These are phyloP conservation scores for Motacilla tschutschensis DNA, from an alignment of 2,113 vertebrate genomes.

Conservation along the genomic window DNA sequence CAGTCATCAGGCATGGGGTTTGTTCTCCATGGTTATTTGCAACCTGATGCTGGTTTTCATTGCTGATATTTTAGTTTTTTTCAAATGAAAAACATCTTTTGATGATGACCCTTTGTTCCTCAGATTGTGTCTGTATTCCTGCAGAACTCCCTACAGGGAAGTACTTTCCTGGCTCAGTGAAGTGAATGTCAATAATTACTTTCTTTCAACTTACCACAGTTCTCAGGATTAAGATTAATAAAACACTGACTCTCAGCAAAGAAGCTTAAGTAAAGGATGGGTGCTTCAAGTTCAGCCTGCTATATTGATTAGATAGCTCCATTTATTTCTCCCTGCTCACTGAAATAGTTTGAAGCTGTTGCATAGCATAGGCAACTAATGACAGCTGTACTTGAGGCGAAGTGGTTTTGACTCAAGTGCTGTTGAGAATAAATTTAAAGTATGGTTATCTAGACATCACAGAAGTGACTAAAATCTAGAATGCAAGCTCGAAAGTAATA, in stretches of 20 bases:
- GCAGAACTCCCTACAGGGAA: not conserved
- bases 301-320: conserved; percentile 9
- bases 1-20: rapidly evolving
- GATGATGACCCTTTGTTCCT: not conserved
- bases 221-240: conserved; percentile 33
- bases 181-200: not conserved
- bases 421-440: not conserved
- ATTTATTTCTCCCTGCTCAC: not conserved
- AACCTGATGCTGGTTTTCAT: not conserved
- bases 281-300: not conserved
- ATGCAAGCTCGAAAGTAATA: not conserved
- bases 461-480: not conserved
- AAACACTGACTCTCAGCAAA: not conserved
- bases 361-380: not conserved
- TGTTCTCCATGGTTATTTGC: not conserved
- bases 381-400: not conserved
- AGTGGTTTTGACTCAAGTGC: conserved; percentile 5
- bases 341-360: not conserved
- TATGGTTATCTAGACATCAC: not conserved
- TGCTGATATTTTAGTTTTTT: not conserved
- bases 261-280: conserved; percentile 10
- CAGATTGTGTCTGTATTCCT: not conserved
- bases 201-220: not conserved
- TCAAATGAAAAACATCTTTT: not conserved
- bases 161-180: not conserved